Base-by-base conservation (phyloP, 2,113 vertebrate genomes). In the Laticauda colubrina region DNA sequence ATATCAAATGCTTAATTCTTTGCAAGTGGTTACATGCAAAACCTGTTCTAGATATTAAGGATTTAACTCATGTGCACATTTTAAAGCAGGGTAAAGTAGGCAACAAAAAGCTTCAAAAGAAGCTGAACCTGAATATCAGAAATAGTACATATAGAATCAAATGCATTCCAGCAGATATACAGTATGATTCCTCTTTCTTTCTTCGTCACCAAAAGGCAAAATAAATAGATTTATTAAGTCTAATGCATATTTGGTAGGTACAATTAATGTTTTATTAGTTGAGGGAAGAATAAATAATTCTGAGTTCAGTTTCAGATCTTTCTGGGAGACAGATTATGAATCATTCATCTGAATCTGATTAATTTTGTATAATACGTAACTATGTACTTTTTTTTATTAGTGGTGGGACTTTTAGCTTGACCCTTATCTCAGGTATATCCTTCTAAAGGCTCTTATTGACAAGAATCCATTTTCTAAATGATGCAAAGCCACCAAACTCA, bases 331-430 rank as follows among this genome's bases (percentile, higher is more conserved):
- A 54, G 45, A 81, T 57, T 57, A 34, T 29, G 7, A 39, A 92
- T 57, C 57, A n/a, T 7, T 85, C 10, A 69, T n/a, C 18, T 21
- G 18, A 48, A 14, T 39, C 51, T 95, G 92, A 91, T 94, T 94
- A 96, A 95, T 81, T 91, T 91, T 94, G 91, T 7, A 87, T 64
- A 92, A 93, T 96, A 94, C 94, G 92, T 90, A 91, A 91, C 94
- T 95, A 93, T 95, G 91, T 92, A 95, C 96, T 85, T 51, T 18
- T 51, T 95, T 92, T 93, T 94, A 93, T 91, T 85, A 14, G 81
- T 94, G 93, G 94, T 93, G 90, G 88, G 64, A 59, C 92, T 95
- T 92, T 91, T 92, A 89, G 89, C 94, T 91, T 94, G 86, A 94
- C 95, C 87, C 92, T 91, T 94, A 90, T 24, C 89, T 92, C 85